These are phyloP conservation scores for Oophaga pumilio DNA, from an alignment of 2,113 vertebrate genomes.

Conservation along the genomic window DNA sequence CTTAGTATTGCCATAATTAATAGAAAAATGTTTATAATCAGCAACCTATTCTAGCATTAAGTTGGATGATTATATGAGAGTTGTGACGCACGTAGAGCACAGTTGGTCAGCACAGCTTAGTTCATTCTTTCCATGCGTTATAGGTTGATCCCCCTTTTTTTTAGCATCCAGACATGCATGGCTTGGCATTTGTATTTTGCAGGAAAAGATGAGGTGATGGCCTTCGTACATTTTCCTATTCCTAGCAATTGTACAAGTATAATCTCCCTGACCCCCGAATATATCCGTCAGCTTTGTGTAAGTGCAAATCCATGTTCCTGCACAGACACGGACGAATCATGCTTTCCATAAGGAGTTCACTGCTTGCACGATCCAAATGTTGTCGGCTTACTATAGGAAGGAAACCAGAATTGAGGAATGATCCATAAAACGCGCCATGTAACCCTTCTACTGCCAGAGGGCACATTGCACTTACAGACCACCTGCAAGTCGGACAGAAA, in stretches of 20 bases:
- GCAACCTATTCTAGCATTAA: neutral
- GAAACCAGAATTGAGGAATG: neutral
- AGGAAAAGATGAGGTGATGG: constrained; percentile 16
- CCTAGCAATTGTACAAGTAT: neutral
- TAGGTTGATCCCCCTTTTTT: neutral
- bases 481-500: neutral
- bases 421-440: neutral
- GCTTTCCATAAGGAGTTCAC: constrained; percentile 33
- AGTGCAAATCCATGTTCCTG: constrained; percentile 38
- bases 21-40: neutral
- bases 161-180: neutral
- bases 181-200: neutral
- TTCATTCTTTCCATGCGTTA: neutral
- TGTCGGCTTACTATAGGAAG: neutral
- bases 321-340: constrained; percentile 2
- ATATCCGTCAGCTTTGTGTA: constrained; percentile 15
- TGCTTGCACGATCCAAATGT: constrained; percentile 6
- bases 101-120: neutral
- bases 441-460: constrained; percentile 10
- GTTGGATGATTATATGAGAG: neutral
- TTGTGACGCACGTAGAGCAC: neutral
- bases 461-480: neutral
- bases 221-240: constrained; percentile 21
- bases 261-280: constrained; percentile 21
- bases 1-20: neutral